A percentile compares a stretch with the other conserved stretches of the same genome.
These are phyloP conservation scores for Masticophis lateralis DNA, from an alignment of 2,797 vertebrate species.

Conservation along the genomic window DNA sequence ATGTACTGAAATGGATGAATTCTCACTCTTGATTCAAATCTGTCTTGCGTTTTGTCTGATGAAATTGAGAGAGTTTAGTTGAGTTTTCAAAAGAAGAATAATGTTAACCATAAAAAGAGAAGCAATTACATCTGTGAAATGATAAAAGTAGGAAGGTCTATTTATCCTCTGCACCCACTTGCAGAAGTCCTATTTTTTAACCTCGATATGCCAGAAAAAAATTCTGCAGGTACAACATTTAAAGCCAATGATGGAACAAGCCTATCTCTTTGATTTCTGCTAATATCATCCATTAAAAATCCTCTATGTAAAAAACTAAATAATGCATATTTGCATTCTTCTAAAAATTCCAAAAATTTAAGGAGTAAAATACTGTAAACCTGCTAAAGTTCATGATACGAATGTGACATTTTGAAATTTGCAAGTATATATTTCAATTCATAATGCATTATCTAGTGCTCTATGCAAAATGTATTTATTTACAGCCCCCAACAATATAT, in stretches of 20 bases:
- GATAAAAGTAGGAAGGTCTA: not conserved
- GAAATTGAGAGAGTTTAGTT: not conserved
- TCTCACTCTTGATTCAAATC: not conserved
- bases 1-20: not conserved
- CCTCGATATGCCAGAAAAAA: not conserved
- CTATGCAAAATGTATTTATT: not conserved
- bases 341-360: not conserved
- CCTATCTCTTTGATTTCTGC: not conserved
- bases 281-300: not conserved
- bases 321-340: not conserved
- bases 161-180: not conserved
- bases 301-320: not conserved
- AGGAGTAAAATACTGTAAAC: not conserved
- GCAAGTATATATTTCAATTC: not conserved
- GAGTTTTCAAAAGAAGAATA: not conserved
- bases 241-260: not conserved
- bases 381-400: not conserved
- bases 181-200: not conserved
- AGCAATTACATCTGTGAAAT: not conserved
- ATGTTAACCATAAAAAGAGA: slow-evolving; percentile 19
- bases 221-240: not conserved
- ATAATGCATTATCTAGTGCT: not conserved
- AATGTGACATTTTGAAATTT: not conserved
- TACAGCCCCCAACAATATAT: not conserved
- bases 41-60: not conserved